Percentiles rank a stretch among this genome's conserved stretches.
phyloP scores from a whole-genome alignment of 2,797 vertebrate species.

The Amniataba percoides region DNA sequence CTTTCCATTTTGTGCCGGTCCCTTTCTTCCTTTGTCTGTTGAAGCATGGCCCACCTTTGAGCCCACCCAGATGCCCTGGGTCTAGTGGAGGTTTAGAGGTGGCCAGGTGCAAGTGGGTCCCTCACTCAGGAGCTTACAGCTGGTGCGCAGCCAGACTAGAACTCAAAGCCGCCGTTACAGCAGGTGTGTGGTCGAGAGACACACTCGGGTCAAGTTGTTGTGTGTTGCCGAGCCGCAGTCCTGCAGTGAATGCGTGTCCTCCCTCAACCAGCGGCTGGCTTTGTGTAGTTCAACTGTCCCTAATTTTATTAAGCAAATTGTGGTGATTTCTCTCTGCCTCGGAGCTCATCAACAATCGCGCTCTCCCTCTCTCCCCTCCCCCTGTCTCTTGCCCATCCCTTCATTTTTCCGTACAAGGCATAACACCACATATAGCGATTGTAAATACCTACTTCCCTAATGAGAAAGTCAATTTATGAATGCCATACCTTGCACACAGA shows the following conservation, averaged over 20 bases:
- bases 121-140: constrained; percentile 29
- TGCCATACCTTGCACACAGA: background rate
- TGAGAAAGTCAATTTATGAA: background rate
- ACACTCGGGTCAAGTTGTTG: constrained; percentile 28
- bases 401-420: constrained; percentile 34
- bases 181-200: constrained; percentile 42
- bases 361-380: constrained; percentile 45
- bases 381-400: constrained; percentile 50
- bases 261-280: constrained; percentile 66
- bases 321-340: constrained; percentile 81
- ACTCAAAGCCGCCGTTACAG: constrained; percentile 22
- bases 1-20: constrained; percentile 64
- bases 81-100: constrained; percentile 31
- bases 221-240: constrained; percentile 49
- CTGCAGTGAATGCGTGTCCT: constrained; percentile 57
- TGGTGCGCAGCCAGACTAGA: constrained; percentile 10
- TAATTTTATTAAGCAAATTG: constrained; percentile 90
- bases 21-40: constrained; percentile 66
- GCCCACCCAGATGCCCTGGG: constrained; percentile 38
- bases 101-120: constrained; percentile 30
- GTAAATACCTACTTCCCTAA: constrained; percentile 29
- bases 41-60: constrained; percentile 60
- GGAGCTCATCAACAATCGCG: constrained; percentile 72
- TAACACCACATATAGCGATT: constrained; percentile 20
- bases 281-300: constrained; percentile 77